Evolutionary conservation across 2,888 invertebrate genomes (phyloP), one percentile per base, ranked within the genome.

Genomic region (Tillus elongatus): DNA sequence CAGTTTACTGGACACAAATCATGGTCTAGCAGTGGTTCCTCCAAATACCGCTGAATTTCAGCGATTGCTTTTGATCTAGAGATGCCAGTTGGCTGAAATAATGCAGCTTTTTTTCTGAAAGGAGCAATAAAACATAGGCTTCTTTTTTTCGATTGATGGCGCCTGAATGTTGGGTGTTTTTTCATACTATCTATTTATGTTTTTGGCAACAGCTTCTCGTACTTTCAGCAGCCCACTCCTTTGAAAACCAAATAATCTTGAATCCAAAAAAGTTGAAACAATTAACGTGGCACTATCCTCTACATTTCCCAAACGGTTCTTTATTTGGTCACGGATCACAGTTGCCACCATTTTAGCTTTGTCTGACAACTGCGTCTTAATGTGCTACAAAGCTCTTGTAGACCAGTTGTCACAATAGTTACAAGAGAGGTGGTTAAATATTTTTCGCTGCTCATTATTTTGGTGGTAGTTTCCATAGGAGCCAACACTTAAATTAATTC

Each of bases 181-280:
- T n/a, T n/a, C n/a, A n/a, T n/a, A 24, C n/a, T 24, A n/a, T 24
- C 24, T 8, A 24, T n/a, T 24, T 24, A 6, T 24, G 24, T 8
- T 24, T 24, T 6, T 6, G 6, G 24, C n/a, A 8, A 24, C 6
- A n/a, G n/a, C n/a, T n/a, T n/a, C n/a, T n/a, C n/a, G n/a, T n/a
- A 12, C 36, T 13, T 16, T 15, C 10, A 13, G n/a, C n/a, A n/a
- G n/a, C n/a, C n/a, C n/a, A 9, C 4, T 37, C 31, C 33, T 36
- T 43, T 6, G 35, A 41, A 40, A 47, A 42, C 24, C 36, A 41
- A 3, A 47, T 13, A 35, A 49, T 15, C 46, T 39, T 12, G 45
- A 46, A 31, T 49, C 47, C 16, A 45, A 33, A 41, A 44, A 44
- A 26, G 44, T 49, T 12, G 43, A 16, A n/a, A 45, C 10, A 12